phyloP scores from a whole-genome alignment of 2,888 invertebrate genomes.

The Euplagia quadripunctaria region DNA sequence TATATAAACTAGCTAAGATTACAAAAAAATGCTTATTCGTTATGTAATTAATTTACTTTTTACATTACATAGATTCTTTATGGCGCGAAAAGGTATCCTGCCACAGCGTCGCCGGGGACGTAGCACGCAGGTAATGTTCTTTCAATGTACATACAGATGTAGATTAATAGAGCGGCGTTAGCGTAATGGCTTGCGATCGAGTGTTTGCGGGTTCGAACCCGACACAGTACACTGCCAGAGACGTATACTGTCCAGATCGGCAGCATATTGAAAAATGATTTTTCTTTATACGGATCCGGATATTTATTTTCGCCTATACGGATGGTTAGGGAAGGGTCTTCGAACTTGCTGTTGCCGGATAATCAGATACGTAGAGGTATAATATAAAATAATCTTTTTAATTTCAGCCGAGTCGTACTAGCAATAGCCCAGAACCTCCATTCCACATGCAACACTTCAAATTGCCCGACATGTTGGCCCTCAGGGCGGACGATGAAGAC shows the following conservation, averaged over 20 bases:
- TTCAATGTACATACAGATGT: neutral
- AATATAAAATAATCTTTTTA: neutral
- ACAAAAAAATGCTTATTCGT: neutral
- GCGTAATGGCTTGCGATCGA: too few relatives aligned
- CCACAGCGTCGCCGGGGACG: conserved; percentile 93
- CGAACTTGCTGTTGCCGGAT: too few relatives aligned
- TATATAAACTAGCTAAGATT: too few relatives aligned
- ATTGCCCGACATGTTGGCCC: conserved; percentile 88
- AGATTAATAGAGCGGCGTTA: too few relatives aligned
- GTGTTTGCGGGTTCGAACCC: neutral
- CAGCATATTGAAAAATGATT: too few relatives aligned
- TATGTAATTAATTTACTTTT: neutral
- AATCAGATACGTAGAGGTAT: too few relatives aligned
- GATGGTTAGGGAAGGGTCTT: too few relatives aligned
- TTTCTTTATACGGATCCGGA: neutral
- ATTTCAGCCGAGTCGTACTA: conserved; percentile 68
- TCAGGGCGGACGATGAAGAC: conserved; percentile 65
- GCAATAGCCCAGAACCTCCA: conserved; percentile 89
- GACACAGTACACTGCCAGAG: too few relatives aligned
- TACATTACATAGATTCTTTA: conserved; percentile 89
- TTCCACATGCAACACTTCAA: conserved; percentile 93
- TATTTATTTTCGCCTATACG: too few relatives aligned
- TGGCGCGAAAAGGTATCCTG: conserved; percentile 94
- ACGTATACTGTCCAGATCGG: too few relatives aligned
- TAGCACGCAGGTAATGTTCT: conserved; percentile 80